Conservation (phyloP, 2,888 invertebrate species). For the Erynnis tages region DNA sequence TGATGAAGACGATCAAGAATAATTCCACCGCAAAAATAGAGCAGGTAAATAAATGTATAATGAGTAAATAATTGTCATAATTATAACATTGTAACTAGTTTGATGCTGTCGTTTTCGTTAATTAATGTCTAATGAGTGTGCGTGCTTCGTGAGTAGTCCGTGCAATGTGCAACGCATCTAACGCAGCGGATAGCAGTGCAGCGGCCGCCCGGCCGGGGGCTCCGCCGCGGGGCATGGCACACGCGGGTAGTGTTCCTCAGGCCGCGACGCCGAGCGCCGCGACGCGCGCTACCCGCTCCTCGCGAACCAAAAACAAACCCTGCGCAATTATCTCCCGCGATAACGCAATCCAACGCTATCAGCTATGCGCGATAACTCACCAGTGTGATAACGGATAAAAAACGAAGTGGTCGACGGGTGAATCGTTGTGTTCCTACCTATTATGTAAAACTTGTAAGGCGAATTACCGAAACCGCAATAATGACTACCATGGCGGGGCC, state of each 20-base stretch:
- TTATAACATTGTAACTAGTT: neutral
- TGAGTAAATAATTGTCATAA: neutral
- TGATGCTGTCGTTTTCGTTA: constrained; percentile 1
- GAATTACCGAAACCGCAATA: constrained; percentile 48
- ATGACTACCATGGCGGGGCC: constrained; percentile 69
- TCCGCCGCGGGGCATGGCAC: constrained; percentile 30
- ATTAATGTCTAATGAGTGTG: neutral
- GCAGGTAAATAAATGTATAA: too few species aligned
- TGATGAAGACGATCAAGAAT: too few species aligned
- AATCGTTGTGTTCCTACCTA: constrained; percentile 44
- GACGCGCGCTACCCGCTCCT: constrained; percentile 39
- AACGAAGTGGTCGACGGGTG: constrained; percentile 65
- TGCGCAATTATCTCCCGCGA: constrained; percentile 69
- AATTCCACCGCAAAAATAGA: too few species aligned
- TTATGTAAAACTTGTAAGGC: constrained; percentile 70
- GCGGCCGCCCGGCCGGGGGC: constrained; percentile 20
- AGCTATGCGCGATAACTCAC: constrained; percentile 60
- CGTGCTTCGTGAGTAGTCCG: constrained; percentile 19
- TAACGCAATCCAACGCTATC: constrained; percentile 70
- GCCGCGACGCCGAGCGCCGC: constrained; percentile 60
- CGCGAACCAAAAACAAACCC: constrained; percentile 65
- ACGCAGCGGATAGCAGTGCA: constrained; percentile 33
- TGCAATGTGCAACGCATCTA: constrained; percentile 24
- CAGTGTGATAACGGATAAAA: constrained; percentile 76
- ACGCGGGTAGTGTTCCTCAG: constrained; percentile 50